Conservation (phyloP, 2,113 vertebrate genomes). For the Cyprinodon tularosa region DNA sequence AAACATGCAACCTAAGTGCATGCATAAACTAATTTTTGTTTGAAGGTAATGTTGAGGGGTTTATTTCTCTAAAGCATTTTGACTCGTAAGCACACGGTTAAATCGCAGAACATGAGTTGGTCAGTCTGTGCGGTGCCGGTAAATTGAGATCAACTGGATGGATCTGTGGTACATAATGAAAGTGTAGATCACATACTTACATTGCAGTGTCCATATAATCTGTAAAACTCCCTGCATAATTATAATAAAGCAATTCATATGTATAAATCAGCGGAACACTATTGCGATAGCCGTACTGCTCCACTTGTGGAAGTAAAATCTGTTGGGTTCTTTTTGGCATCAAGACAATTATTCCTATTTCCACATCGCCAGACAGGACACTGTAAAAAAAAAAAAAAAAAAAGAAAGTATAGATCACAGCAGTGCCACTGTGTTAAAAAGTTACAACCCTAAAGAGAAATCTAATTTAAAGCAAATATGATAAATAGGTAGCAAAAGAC, state of each 20-base stretch:
- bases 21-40: slow-evolving; percentile 8
- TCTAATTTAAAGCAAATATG: slow-evolving; percentile 57
- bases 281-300: no score
- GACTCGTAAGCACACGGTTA: slow-evolving; percentile 33
- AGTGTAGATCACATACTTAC: background rate
- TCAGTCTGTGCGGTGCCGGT: slow-evolving; percentile 24
- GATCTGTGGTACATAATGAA: slow-evolving; percentile 36
- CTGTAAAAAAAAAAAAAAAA: no score
- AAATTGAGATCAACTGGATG: slow-evolving; percentile 40
- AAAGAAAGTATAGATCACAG: slow-evolving; percentile 17
- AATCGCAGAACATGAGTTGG: slow-evolving; percentile 17
- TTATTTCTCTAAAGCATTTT: slow-evolving; percentile 34
- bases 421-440: slow-evolving; percentile 37
- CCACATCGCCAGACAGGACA: no score
- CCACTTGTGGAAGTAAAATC: no score
- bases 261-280: no score
- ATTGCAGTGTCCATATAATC: no score
- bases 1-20: background rate
- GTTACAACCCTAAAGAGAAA: slow-evolving; percentile 20
- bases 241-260: no score
- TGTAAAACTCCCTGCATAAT: no score
- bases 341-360: no score
- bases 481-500: slow-evolving; percentile 42
- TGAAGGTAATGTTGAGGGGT: slow-evolving; percentile 16
- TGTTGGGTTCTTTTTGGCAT: no score